phyloP scores from a whole-genome alignment of 2,113 vertebrate genomes.

The Aegithalos caudatus region DNA sequence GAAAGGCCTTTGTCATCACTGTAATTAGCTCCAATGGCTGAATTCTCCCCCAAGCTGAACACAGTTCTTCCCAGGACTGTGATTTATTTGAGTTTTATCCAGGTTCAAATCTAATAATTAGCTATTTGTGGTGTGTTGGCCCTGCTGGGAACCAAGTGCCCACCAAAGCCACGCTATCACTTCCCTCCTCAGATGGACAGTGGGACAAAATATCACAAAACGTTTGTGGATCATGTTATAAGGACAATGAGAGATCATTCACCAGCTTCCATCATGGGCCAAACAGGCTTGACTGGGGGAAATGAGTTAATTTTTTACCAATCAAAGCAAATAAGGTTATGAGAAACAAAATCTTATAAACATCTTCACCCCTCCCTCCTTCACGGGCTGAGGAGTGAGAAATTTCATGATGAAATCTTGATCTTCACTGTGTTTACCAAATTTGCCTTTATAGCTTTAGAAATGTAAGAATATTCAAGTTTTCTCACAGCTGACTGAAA shows the following conservation, averaged over 20 bases:
- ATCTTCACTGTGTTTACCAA: not conserved
- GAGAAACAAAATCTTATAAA: not conserved
- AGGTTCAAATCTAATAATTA: not conserved
- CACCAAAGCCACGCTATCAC: accelerated
- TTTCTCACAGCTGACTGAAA: not conserved
- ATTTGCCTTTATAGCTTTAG: not conserved
- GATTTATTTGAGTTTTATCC: not conserved
- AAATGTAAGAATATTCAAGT: not conserved
- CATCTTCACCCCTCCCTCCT: not conserved
- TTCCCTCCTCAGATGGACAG: not conserved
- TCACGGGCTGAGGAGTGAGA: not conserved
- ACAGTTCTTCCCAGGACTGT: not conserved
- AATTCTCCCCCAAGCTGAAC: not conserved
- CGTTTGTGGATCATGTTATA: not conserved
- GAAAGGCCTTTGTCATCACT: not conserved
- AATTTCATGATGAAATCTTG: not conserved
- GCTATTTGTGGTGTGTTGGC: not conserved
- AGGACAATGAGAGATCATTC: not conserved
- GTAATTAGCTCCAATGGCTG: not conserved
- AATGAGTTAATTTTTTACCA: not conserved
- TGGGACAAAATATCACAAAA: not conserved
- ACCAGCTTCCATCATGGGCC: too few relatives aligned
- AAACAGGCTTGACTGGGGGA: not conserved
- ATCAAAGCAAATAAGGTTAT: not conserved
- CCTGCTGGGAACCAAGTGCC: not conserved